Percentiles rank a stretch among this genome's conserved stretches.
phyloP scores from a whole-genome alignment of 2,797 vertebrate species.

The Phrynocephalus forsythii region DNA sequence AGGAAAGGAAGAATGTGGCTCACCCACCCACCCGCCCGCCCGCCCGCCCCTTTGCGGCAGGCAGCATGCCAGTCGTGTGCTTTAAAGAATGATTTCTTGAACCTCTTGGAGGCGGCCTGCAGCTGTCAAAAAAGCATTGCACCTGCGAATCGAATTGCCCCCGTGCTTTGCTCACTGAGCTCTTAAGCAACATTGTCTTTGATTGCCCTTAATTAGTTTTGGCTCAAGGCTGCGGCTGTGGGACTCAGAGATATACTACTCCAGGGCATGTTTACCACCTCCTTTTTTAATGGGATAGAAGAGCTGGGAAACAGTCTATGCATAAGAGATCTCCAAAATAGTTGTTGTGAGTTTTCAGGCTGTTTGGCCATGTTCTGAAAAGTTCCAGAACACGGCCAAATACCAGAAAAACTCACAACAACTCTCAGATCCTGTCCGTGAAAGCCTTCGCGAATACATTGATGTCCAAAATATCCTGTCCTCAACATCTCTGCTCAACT shows the following conservation, averaged over 20 bases:
- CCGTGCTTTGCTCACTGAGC: background rate
- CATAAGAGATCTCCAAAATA: too few species aligned
- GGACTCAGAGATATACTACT: background rate
- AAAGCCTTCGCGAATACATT: too few species aligned
- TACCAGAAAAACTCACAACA: too few species aligned
- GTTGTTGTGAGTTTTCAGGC: too few species aligned
- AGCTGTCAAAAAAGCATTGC: constrained; percentile 26
- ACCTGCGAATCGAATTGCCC: constrained; percentile 26
- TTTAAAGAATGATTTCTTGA: constrained; percentile 26
- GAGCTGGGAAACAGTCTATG: too few species aligned
- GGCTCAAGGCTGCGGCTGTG: constrained; percentile 14
- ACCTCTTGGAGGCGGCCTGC: constrained; percentile 35
- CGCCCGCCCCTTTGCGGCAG: constrained; percentile 31
- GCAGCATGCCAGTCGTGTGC: constrained; percentile 62
- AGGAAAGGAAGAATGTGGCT: constrained; percentile 40
- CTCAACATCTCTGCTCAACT: too few species aligned
- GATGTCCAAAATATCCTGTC: too few species aligned
- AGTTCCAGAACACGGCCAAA: too few species aligned
- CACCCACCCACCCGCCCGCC: background rate
- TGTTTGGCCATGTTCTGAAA: too few species aligned
- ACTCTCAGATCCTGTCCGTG: too few species aligned
- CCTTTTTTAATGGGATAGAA: background rate
- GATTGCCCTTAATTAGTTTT: constrained; percentile 38
- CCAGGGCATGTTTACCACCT: background rate
- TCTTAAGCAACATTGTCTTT: constrained; percentile 3